Evolutionary conservation across 2,797 vertebrate genomes (phyloP).

Genomic region (Enteromius afrohamiltoni): DNA sequence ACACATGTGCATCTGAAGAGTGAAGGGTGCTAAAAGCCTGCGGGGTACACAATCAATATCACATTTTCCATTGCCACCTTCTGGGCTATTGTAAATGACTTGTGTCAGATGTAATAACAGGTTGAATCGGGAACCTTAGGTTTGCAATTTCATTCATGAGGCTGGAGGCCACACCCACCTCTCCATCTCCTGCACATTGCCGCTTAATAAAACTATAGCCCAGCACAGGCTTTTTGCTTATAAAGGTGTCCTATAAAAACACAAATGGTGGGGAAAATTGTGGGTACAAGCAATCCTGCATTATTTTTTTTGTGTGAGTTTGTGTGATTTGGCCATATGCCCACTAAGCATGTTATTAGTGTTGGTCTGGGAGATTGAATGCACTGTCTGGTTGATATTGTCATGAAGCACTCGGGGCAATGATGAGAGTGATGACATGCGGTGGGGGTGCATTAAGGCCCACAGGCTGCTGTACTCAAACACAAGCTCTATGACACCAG

Average conservation of each 20-base stretch:
- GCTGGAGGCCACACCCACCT: conserved; percentile 73
- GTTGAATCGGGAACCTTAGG: conserved; percentile 85
- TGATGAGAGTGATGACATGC: conserved; percentile 71
- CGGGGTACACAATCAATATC: conserved; percentile 86
- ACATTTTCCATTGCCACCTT: conserved; percentile 87
- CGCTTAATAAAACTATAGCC: conserved; percentile 75
- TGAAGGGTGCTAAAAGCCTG: conserved; percentile 79
- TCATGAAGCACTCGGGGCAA: conserved; percentile 68
- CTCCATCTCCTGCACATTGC: conserved; percentile 56
- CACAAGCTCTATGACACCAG: conserved; percentile 61
- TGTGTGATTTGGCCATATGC: conserved; percentile 57
- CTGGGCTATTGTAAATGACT: conserved; percentile 87
- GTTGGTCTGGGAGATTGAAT: conserved; percentile 69
- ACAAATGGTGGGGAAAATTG: conserved; percentile 50
- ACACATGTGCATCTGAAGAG: conserved; percentile 75
- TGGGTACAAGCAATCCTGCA: conserved; percentile 54
- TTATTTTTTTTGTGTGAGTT: conserved; percentile 63
- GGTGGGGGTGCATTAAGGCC: conserved; percentile 65
- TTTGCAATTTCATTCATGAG: conserved; percentile 82
- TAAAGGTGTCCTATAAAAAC: conserved; percentile 35
- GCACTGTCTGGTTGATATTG: conserved; percentile 69
- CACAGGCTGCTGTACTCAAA: conserved; percentile 59
- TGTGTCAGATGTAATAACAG: conserved; percentile 89
- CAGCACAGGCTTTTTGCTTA: conserved; percentile 58
- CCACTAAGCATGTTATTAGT: conserved; percentile 65